Base-by-base conservation (phyloP, 2,797 vertebrate species). In the Prunella strophiata region DNA sequence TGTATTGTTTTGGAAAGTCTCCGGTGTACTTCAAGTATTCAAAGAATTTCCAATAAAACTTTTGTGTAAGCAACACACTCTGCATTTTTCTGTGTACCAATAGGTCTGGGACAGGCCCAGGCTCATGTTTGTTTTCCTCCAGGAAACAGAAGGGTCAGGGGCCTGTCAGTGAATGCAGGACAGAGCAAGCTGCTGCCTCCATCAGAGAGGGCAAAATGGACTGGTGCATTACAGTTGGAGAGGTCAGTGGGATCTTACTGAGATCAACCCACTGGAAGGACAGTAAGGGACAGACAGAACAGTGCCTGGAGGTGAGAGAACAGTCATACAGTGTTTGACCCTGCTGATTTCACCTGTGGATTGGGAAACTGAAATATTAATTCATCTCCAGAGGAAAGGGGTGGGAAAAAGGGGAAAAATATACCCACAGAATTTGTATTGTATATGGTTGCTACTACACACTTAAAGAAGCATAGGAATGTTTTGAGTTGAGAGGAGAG, bases 31-130 rank as follows among this genome's bases (percentile, higher is more conserved):
- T 97, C 79, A 95, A 95, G 72, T 96, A 97, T 97, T 96, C 80
- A 85, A 83, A 95, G 88, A 94, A 96, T 97, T 98, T 98, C 96
- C 97, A 98, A 96, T 98, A 98, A 98, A 98, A 73, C 93, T 91
- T 97, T 98, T 98, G 96, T 15, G 92, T 98, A 98, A 96, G 93
- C 95, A 92, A 91, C 40, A 27, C 38, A 48, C 18, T 19, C 32
- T 67, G 32, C 38, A 58, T 85, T 55, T 59, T 43, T 61, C 42
- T 13, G 1, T 3, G 22, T 59, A 26, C 29, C 10, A 16, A 18
- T 7, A 26, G 62, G 16, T 61, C 21, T 61, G 63, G 43, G 59
- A 36, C 17, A n/a, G 38, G 42, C 47, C 21, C 36, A 43, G 1
- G 27, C 57, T 76, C 50, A 23, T 59, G 3, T 10, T n/a, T 20